Evolutionary conservation across 2,888 invertebrate species (phyloP).

Genomic region (Eristalis tenax): DNA sequence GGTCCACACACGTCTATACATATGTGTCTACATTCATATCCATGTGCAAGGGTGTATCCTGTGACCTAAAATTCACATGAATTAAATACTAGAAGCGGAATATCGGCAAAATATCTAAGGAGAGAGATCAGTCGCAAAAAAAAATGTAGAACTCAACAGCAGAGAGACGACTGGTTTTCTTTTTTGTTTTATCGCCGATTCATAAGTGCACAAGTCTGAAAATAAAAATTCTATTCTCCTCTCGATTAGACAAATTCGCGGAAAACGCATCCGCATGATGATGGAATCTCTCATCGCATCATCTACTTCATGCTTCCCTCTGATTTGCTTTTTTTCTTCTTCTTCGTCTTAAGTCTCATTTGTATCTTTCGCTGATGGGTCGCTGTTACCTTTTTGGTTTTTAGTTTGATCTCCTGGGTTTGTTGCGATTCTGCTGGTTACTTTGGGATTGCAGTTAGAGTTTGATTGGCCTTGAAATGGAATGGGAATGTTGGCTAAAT

Average conservation of each 20-base stretch:
- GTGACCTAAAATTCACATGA: slow-evolving; percentile 64
- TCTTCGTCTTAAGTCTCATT: neutral
- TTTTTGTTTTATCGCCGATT: slow-evolving; percentile 24
- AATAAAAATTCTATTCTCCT: slow-evolving; percentile 68
- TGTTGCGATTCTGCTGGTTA: neutral
- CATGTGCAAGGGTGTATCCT: slow-evolving; percentile 50
- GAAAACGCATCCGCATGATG: slow-evolving; percentile 78
- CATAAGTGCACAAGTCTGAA: slow-evolving; percentile 65
- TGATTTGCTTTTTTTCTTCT: slow-evolving; percentile 31
- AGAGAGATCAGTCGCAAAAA: slow-evolving; percentile 20
- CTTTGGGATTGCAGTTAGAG: neutral
- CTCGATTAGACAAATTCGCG: slow-evolving; percentile 79
- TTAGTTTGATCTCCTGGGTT: neutral
- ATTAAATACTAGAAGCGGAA: slow-evolving; percentile 66
- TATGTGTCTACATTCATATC: neutral
- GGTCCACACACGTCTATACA: neutral
- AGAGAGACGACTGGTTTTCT: neutral
- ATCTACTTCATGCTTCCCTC: neutral
- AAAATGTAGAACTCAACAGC: neutral
- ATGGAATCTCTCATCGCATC: slow-evolving; percentile 51
- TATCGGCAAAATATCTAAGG: slow-evolving; percentile 55
- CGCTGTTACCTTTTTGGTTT: neutral
- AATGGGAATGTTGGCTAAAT: neutral
- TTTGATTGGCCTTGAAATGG: neutral
- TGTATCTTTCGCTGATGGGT: neutral